Conservation (phyloP, 1,140 invertebrate species). For the Choristoneura fumiferana region DNA sequence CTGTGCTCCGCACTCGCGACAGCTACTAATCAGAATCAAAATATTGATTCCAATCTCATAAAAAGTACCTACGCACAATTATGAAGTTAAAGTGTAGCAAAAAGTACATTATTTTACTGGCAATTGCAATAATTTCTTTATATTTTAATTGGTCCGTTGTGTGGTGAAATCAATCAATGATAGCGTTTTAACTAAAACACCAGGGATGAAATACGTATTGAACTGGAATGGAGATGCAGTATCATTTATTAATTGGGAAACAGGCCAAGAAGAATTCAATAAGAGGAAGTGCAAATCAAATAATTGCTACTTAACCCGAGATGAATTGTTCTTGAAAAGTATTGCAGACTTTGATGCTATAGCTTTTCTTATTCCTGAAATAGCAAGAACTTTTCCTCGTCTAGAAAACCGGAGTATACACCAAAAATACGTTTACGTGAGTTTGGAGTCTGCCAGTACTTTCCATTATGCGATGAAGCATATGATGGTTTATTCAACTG, state of each 20-base stretch:
- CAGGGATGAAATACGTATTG: slow-evolving; percentile 14
- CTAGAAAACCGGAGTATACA: neutral
- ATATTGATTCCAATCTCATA: no score
- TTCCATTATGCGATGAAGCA: neutral
- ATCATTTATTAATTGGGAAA: neutral
- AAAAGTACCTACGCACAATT: no score
- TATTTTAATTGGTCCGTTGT: no score
- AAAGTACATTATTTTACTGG: no score
- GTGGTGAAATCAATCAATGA: no score
- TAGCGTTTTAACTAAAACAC: no score
- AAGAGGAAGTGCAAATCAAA: neutral
- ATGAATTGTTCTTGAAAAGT: neutral
- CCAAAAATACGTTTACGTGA: slow-evolving; percentile 17
- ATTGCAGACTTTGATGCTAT: slow-evolving; percentile 7
- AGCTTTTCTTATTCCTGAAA: neutral
- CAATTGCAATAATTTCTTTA: no score
- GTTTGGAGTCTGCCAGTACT: neutral
- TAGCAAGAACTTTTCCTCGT: neutral
- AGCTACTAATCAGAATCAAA: no score
- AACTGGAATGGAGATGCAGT: neutral
- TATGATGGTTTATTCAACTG: slow-evolving; percentile 14
- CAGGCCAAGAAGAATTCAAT: neutral
- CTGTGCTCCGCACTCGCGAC: neutral
- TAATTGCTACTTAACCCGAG: slow-evolving; percentile 2
- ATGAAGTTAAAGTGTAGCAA: no score